Conservation (phyloP, 2,113 vertebrate species). For the Cyanoliseus patagonus region DNA sequence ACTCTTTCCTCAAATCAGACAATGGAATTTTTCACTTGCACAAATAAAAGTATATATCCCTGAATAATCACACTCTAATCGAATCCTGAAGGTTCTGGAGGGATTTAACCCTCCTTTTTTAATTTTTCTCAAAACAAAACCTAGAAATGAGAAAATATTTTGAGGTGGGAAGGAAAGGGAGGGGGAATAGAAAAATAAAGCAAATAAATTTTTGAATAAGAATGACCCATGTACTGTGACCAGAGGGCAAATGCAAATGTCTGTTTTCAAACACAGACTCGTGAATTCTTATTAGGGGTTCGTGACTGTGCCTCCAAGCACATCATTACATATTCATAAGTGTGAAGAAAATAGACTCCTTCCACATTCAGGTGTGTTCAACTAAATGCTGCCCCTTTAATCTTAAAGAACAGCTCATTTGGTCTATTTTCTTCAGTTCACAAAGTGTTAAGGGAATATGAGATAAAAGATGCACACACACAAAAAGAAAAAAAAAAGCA, state of each 20-base stretch:
- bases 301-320: conserved; percentile 69
- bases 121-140: conserved; percentile 56
- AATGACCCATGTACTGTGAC: conserved; percentile 73
- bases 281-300: conserved; percentile 75
- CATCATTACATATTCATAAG: conserved; percentile 72
- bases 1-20: not conserved
- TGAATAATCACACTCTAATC: conserved; percentile 32
- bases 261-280: conserved; percentile 75
- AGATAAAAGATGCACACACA: conserved; percentile 72
- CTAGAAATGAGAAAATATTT: conserved; percentile 60
- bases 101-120: conserved; percentile 25
- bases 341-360: conserved; percentile 45
- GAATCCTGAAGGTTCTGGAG: conserved; percentile 25
- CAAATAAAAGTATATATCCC: not conserved
- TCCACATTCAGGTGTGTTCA: conserved; percentile 69
- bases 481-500: conserved; percentile 63
- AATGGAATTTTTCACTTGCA: conserved; percentile 33
- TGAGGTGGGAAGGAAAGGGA: conserved; percentile 11
- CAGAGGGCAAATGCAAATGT: conserved; percentile 76
- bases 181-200: conserved; percentile 57
- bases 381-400: conserved; percentile 50
- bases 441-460: conserved; percentile 79
- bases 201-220: conserved; percentile 74
- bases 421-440: conserved; percentile 70
- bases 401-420: conserved; percentile 51